Conservation (phyloP, 2,888 invertebrate species). For the Odontocerum albicorne region DNA sequence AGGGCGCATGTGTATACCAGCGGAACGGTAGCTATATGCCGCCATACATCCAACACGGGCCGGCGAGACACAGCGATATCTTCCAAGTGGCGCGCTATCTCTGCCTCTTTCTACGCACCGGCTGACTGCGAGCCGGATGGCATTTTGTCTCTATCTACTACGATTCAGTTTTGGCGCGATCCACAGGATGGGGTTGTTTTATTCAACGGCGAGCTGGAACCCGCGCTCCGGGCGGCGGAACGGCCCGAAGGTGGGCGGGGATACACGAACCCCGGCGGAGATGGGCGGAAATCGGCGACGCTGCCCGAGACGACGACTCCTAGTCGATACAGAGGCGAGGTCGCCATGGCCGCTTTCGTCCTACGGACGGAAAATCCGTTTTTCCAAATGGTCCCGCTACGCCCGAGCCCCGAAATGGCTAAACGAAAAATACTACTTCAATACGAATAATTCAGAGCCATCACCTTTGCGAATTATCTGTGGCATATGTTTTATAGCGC, state of each 20-base stretch:
- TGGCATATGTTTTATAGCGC: not conserved
- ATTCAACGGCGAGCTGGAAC: conserved; percentile 36
- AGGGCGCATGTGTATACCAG: conserved; percentile 34
- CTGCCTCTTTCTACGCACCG: conserved; percentile 21
- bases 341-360: conserved; percentile 25
- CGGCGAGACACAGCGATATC: conserved; percentile 3
- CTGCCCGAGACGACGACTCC: conserved; percentile 53
- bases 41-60: not conserved
- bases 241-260: conserved; percentile 43
- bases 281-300: conserved; percentile 36
- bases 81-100: conserved; percentile 39
- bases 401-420: not conserved
- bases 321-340: conserved; percentile 55
- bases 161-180: conserved; percentile 6
- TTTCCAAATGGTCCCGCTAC: conserved; percentile 16
- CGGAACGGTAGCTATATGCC: conserved; percentile 26
- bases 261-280: conserved; percentile 40
- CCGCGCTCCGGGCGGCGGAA: conserved; percentile 37
- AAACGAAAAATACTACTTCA: not conserved
- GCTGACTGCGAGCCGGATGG: conserved; percentile 32
- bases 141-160: conserved; percentile 4
- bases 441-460: conserved; percentile 2
- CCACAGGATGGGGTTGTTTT: conserved; percentile 6
- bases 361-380: conserved; percentile 19
- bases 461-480: conserved; percentile 2